Percentiles rank a stretch among this genome's conserved stretches.
Conservation (phyloP, 92 coral and sea anemone genomes). For the Isaurus tuberculatus region DNA sequence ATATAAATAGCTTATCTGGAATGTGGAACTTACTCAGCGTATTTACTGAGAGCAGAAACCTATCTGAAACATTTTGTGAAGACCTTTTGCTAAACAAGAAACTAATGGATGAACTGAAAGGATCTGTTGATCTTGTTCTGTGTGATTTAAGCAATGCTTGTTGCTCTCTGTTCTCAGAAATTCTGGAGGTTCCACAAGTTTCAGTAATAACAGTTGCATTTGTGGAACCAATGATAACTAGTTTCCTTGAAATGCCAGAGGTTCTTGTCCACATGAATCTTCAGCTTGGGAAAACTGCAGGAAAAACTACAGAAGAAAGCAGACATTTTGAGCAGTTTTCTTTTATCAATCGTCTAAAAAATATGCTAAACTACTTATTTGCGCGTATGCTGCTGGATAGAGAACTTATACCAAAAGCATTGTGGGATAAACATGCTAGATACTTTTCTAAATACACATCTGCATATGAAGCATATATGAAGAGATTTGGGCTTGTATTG, state of each 20-base stretch:
- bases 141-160: conserved; percentile 48
- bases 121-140: conserved; percentile 48
- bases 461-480: conserved; percentile 51
- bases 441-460: conserved; percentile 26
- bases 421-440: conserved; percentile 56
- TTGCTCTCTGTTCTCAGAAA: conserved; percentile 48
- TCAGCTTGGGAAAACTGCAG: background rate
- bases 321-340: conserved; percentile 10
- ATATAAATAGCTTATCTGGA: conserved; percentile 22
- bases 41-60: background rate
- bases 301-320: background rate
- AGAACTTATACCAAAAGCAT: background rate
- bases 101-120: conserved; percentile 38
- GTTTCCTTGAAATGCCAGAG: conserved; percentile 21
- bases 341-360: conserved; percentile 49
- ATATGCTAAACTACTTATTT: background rate
- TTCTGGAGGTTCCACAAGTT: conserved; percentile 49
- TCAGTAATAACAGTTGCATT: conserved; percentile 36
- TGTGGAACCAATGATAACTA: background rate
- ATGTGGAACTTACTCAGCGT: background rate
- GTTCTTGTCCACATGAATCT: conserved; percentile 37
- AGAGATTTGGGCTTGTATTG: conserved; percentile 34
- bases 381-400: background rate
- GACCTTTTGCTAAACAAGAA: conserved; percentile 33
- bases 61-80: conserved; percentile 40